Conservation (phyloP, 2,113 vertebrate species). For the Notechis scutatus region DNA sequence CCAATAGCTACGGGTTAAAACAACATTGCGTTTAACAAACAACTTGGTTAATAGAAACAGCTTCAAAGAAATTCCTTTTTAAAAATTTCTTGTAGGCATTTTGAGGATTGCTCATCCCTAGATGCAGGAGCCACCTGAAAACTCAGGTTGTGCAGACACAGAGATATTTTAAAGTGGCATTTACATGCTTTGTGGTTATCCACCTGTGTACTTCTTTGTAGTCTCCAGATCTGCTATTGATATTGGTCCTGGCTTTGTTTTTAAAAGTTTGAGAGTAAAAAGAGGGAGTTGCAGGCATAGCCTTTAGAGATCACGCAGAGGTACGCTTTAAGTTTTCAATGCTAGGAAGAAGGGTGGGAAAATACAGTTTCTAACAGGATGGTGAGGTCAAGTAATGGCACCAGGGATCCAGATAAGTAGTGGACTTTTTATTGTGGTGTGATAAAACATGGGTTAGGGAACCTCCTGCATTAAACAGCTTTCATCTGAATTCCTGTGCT, state of each 20-base stretch:
- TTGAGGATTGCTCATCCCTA: conserved; percentile 2
- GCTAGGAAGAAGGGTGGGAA: not conserved
- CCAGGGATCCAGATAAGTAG: not conserved
- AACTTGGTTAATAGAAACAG: conserved; percentile 39
- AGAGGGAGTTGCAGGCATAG: not conserved
- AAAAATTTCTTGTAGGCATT: conserved; percentile 6
- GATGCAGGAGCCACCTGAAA: conserved; percentile 14
- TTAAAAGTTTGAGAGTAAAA: not conserved
- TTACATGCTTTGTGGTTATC: not conserved
- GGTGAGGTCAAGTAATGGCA: not conserved
- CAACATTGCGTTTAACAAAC: conserved; percentile 38
- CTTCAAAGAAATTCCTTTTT: conserved; percentile 50
- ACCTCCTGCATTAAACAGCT: not conserved
- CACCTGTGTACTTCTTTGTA: not conserved
- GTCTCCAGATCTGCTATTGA: not conserved
- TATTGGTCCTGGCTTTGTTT: not conserved
- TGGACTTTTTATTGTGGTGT: not conserved
- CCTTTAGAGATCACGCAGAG: too few species aligned
- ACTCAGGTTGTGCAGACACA: not conserved
- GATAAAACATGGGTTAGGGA: not conserved
- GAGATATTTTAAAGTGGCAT: not conserved
- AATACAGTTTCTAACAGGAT: not conserved
- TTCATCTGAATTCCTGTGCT: not conserved
- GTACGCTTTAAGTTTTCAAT: not conserved
- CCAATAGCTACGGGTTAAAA: conserved; percentile 45